Conservation (phyloP, 2,888 invertebrate species). For the Agrochola lychnidis region DNA sequence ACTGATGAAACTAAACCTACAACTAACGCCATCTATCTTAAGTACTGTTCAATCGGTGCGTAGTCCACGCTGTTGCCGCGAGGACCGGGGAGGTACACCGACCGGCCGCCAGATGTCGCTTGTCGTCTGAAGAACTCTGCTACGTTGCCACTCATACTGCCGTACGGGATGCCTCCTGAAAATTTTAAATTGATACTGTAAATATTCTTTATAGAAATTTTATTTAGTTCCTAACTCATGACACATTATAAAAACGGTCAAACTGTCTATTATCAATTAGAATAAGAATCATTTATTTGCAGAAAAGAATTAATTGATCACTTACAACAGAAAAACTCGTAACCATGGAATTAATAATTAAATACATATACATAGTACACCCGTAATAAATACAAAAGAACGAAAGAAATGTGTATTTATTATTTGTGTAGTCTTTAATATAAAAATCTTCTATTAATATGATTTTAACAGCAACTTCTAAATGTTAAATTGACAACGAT, state of each 20-base stretch:
- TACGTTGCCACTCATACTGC: slow-evolving; percentile 91
- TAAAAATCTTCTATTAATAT: too few species aligned
- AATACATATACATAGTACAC: too few species aligned
- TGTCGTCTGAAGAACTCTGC: slow-evolving; percentile 84
- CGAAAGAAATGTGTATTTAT: background rate
- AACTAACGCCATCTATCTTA: slow-evolving; percentile 77
- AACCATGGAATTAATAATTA: too few species aligned
- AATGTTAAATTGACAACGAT: background rate
- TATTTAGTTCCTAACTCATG: background rate
- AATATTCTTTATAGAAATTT: too few species aligned
- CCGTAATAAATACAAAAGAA: too few species aligned
- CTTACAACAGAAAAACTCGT: background rate
- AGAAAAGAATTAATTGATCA: too few species aligned
- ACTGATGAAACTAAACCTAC: slow-evolving; percentile 14
- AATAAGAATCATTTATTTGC: too few species aligned
- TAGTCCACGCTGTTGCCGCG: slow-evolving; percentile 72
- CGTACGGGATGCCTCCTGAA: slow-evolving; percentile 92
- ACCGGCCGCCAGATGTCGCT: slow-evolving; percentile 77
- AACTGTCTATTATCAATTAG: background rate
- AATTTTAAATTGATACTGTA: background rate
- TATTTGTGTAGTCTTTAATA: background rate
- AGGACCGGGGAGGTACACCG: slow-evolving; percentile 62
- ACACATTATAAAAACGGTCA: background rate
- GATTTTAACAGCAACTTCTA: background rate
- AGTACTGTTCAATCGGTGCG: slow-evolving; percentile 82